A percentile compares a stretch with the other conserved stretches of the same genome.
These are phyloP conservation scores for Cataglyphis rosenhaueri DNA, from an alignment of 2,888 invertebrate species.

Conservation along the genomic window DNA sequence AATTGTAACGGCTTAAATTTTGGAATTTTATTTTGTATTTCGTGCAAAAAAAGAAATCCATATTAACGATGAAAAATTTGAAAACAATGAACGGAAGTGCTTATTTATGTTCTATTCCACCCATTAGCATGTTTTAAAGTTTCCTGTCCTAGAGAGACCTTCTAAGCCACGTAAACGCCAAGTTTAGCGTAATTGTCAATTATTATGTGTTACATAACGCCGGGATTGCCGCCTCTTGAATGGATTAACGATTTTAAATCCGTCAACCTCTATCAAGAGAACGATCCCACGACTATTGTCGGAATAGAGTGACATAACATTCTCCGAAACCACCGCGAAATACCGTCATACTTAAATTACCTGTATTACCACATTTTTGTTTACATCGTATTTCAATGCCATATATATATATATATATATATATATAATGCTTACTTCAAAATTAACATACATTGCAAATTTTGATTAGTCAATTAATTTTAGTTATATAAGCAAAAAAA, in stretches of 20 bases:
- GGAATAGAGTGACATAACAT: conserved; percentile 46
- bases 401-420: neutral
- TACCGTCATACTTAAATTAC: conserved; percentile 24
- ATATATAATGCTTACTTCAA: neutral
- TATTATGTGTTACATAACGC: conserved; percentile 78
- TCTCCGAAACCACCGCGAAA: conserved; percentile 42
- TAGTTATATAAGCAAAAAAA: neutral
- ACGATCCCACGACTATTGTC: conserved; percentile 54
- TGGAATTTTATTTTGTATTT: neutral
- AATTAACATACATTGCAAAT: neutral
- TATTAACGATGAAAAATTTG: conserved; percentile 4
- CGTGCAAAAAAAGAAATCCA: conserved; percentile 1
- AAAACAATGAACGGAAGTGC: neutral
- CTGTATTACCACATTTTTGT: conserved; percentile 20
- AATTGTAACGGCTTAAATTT: neutral
- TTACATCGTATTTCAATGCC: conserved; percentile 25
- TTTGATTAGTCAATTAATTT: neutral
- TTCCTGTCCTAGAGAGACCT: conserved; percentile 16
- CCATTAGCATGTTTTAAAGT: conserved; percentile 30
- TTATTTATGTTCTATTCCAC: neutral
- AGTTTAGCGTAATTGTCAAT: conserved; percentile 78
- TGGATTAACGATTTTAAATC: conserved; percentile 69
- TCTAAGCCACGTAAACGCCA: conserved; percentile 64
- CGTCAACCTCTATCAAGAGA: conserved; percentile 57
- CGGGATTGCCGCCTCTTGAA: conserved; percentile 72